Base-by-base conservation (phyloP, 1,140 invertebrate genomes). In the Sminthurinus signatus region DNA sequence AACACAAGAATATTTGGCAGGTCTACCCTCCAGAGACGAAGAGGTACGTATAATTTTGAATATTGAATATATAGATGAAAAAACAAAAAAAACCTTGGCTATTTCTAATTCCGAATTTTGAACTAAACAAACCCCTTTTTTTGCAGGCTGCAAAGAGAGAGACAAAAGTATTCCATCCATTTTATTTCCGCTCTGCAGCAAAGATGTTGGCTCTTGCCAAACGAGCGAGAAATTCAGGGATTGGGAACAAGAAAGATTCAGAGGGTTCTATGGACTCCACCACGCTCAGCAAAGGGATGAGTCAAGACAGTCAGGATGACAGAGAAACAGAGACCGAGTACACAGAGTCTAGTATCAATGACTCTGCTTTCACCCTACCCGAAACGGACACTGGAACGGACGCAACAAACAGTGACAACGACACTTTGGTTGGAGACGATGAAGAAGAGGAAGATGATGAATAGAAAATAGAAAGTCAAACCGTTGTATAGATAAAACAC, bases 21-120 rank as follows among this genome's bases (percentile, higher is more conserved):
- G 77, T 32, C 78, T 90, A 66, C 88, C 88, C 0, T 88, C 86
- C 0, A 79, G 87, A 65, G 85, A 88, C 73, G 83, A 85, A 73
- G 79, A 85, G 75, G 84, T 85, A 75, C 2, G 27, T 43, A 36
- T 27, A 52, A 32, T 52, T 5, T 46, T 48, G n/a, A n/a, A n/a
- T n/a, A n/a, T n/a, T n/a, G n/a, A n/a, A n/a, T n/a, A n/a, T n/a
- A n/a, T n/a, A n/a, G n/a, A n/a, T n/a, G n/a, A n/a, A n/a, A n/a
- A n/a, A n/a, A n/a, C n/a, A n/a, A n/a, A n/a, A n/a, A n/a, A n/a
- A n/a, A n/a, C n/a, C n/a, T n/a, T n/a, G n/a, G n/a, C n/a, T n/a
- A n/a, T n/a, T n/a, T n/a, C n/a, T n/a, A n/a, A n/a, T n/a, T n/a
- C n/a, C n/a, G n/a, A n/a, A n/a, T n/a, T n/a, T n/a, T n/a, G n/a